Conservation (phyloP, 2,113 vertebrate species). For the Azemiops feae region DNA sequence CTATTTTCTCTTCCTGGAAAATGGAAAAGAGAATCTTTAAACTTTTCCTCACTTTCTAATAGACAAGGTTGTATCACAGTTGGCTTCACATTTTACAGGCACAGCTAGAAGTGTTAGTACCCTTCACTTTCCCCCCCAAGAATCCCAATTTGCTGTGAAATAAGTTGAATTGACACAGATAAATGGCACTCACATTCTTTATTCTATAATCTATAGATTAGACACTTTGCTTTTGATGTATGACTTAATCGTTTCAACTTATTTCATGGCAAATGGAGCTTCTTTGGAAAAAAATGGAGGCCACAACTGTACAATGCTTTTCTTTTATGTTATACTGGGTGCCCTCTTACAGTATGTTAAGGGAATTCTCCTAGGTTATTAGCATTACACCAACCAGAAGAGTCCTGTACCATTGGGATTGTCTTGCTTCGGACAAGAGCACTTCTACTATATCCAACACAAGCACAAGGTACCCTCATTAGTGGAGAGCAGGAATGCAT, state of each 20-base stretch:
- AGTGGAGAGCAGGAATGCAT: not conserved
- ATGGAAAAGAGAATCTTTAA: not conserved
- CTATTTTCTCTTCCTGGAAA: not conserved
- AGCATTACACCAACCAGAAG: not conserved
- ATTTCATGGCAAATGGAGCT: not conserved
- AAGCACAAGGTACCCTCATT: not conserved
- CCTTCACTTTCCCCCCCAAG: not conserved
- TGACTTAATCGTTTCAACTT: not conserved
- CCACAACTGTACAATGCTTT: not conserved
- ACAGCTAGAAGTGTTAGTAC: not conserved
- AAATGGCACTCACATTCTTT: not conserved
- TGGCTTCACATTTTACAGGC: not conserved
- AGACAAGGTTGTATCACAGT: not conserved
- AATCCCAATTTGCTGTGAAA: not conserved
- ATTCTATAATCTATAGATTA: not conserved
- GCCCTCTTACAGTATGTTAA: not conserved
- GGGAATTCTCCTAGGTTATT: not conserved
- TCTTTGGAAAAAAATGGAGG: not conserved
- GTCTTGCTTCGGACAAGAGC: not conserved
- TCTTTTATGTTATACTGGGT: not conserved
- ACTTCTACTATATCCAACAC: not conserved
- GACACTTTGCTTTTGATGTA: not conserved
- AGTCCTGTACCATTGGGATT: not conserved
- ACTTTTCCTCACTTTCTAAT: not conserved
- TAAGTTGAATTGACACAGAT: not conserved